Base-by-base conservation (phyloP, 2,888 invertebrate species). In the Acronicta aceris region DNA sequence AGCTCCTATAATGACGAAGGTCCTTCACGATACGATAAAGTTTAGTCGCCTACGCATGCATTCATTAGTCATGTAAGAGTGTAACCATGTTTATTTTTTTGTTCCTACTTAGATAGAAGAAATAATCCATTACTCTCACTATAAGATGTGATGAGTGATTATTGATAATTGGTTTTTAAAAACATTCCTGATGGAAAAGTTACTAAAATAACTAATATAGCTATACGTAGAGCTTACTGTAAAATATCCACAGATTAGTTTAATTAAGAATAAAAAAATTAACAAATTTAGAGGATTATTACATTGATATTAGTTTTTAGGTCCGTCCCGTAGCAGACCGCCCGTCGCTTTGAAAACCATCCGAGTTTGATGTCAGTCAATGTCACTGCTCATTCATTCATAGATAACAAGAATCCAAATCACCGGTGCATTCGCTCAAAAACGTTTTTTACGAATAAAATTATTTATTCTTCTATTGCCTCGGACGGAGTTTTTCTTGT, bases 311-410 rank as follows among this genome's bases (percentile, higher is more conserved):
- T 65, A 59, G 64, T 56, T 69, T 69, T 48, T 63, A 33, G 41
- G 56, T 47, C 40, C 60, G 46, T 65, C 64, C 58, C 68, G 46
- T 46, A 25, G 55, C 50, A 66, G 79, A 81, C 79, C 79, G 63
- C 79, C 79, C 74, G 81, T 65, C 64, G 78, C 49, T 71, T 60
- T 50, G 27, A 55, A 65, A 62, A 65, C 70, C 68, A 73, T 59
- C 71, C 71, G 57, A 62, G 71, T 71, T 81, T 76, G 76, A 76
- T 85, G 89, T 90, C 89, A 82, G 81, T 91, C 91, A 91, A 84
- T 88, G 90, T 89, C 91, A 87, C 81, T 85, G 79, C 68, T 76
- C 72, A 74, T 84, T 78, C 78, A 79, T 80, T 78, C 81, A 72
- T 65, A 74, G 74, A 57, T 62, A 80, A 84, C 84, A 82, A 84